Evolutionary conservation across 2,888 invertebrate species (phyloP), one percentile per base, ranked within the genome.

Genomic region (Tineola bisselliella): DNA sequence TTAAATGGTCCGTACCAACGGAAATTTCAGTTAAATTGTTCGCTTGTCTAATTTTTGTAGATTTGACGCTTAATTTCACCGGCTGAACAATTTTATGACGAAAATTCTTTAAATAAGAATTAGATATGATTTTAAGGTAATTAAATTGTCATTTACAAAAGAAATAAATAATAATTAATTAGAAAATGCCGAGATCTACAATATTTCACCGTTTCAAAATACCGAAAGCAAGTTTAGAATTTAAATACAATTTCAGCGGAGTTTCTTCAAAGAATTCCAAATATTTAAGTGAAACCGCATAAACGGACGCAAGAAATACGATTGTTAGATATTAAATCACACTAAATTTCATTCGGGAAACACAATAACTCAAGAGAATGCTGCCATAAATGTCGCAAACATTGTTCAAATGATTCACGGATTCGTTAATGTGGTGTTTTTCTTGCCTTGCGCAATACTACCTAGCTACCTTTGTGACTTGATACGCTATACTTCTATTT

Each of bases 371-470:
- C 79, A 80, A 70, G 70, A 73, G 75, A 75, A 75, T 73, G 74
- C 74, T 69, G 76, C 81, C 77, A 82, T 84, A 81, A 82, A 76
- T 83, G 82, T 82, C 83, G 72, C 79, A 75, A 76, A 77, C 82
- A 84, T 78, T 79, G 79, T 79, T 76, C 76, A 68, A 73, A 77
- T 82, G 81, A 83, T 82, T 82, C 81, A 83, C 79, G 80, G 76
- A 74, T 74, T 74, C 69, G 66, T 72, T 76, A 76, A 76, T 78
- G 77, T 73, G 72, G 71, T 77, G 75, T 77, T 78, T 76, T 75
- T 74, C 72, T 69, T 65, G 63, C 25, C 19, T 48, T 48, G 48
- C 48, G 48, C 48, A 48, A 48, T 13, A 48, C 38, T 6, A 48
- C 48, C 15, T 17, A 48, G 15, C 15, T 17, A n/a, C 17, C 15